phyloP scores from a whole-genome alignment of 2,888 invertebrate genomes.

The Polyommatus icarus region DNA sequence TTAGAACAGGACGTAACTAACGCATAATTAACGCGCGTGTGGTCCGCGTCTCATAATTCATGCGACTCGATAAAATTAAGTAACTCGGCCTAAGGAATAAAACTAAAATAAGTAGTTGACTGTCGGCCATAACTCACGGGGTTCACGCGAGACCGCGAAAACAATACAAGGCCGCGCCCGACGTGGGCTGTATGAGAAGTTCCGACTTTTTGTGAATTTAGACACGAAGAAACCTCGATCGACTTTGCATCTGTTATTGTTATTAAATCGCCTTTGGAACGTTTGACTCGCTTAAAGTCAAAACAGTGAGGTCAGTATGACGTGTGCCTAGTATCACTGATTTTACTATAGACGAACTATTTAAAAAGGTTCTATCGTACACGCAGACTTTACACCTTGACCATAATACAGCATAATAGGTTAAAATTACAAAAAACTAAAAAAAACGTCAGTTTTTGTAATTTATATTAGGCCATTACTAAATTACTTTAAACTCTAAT shows the following conservation, averaged over 20 bases:
- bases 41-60: conserved; percentile 77
- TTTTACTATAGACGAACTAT: neutral
- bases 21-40: conserved; percentile 75
- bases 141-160: conserved; percentile 78
- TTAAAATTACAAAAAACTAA: too few relatives aligned
- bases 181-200: conserved; percentile 39
- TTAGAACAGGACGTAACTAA: conserved; percentile 53
- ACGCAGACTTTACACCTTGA: too few relatives aligned
- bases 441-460: neutral
- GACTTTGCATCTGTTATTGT: conserved; percentile 5
- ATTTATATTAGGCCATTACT: neutral
- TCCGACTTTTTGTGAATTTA: conserved; percentile 25
- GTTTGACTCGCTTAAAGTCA: neutral
- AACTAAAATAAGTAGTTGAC: conserved; percentile 75
- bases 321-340: neutral
- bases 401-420: too few relatives aligned
- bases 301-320: neutral
- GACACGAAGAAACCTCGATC: neutral
- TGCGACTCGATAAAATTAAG: conserved; percentile 80
- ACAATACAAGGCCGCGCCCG: conserved; percentile 74
- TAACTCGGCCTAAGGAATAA: conserved; percentile 73
- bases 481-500: neutral
- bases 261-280: neutral
- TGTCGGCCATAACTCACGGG: conserved; percentile 75
- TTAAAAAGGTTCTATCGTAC: neutral